Evolutionary conservation across 2,888 invertebrate genomes (phyloP), one percentile per base, ranked within the genome.

Genomic region (Chalcosyrphus nemorum): DNA sequence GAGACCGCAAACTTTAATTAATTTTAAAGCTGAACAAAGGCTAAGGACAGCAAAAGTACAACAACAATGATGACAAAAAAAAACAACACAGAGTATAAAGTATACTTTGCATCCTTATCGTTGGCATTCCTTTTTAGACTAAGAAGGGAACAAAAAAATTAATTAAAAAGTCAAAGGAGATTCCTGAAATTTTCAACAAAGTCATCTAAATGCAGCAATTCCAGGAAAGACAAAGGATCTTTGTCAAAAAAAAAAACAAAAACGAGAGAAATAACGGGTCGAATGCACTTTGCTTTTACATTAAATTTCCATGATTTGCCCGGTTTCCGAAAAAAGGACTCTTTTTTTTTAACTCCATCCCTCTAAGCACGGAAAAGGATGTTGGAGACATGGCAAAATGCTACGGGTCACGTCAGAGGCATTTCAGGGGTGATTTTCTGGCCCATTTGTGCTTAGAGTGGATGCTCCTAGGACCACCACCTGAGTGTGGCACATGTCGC

Each of bases 1-100:
- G 45, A 54, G 27, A 56, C 66, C 54, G 38, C 47, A 70, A 52
- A 43, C 47, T 77, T 82, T 77, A 77, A 82, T 82, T 66, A 82
- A 75, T 59, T 82, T 71, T 35, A 45, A 57, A 76, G 45, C 29
- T 19, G 65, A 71, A 57, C 70, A 71, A 66, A 65, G 35, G 7
- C 57, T 1, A 19, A 32, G 11, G 24, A 65, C 65, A 13, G 6
- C 57, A 57, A n/a, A 45, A 19, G 13, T n/a, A 13, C 4, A 35
- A 43, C 9, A 2, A 24, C 24, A 24, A 24, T 2, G 3, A 24
- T 2, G 4, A 24, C 24, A 24, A n/a, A n/a, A n/a, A n/a, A n/a
- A n/a, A n/a, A n/a, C n/a, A n/a, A n/a, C n/a, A n/a, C n/a, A n/a
- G n/a, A n/a, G n/a, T n/a, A 13, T 2, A 35, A 35, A 35, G 35